Conservation (phyloP, 2,113 vertebrate genomes). For the Strigops habroptila region DNA sequence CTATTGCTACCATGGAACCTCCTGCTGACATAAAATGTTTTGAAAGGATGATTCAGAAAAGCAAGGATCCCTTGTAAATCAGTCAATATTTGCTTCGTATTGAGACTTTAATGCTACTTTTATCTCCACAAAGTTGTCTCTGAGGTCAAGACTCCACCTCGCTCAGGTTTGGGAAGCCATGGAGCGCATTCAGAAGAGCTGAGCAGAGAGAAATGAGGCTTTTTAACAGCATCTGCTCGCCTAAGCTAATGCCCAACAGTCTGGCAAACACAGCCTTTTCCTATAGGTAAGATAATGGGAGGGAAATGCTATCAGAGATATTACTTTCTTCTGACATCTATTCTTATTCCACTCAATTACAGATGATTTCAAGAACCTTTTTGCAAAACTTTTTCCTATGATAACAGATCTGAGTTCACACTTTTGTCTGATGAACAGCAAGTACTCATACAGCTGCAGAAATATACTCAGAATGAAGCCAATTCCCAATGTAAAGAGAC, state of each 20-base stretch:
- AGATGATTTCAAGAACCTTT: not conserved
- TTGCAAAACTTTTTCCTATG: not conserved
- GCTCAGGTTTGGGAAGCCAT: not conserved
- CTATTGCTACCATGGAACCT: not conserved
- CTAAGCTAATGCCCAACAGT: not conserved
- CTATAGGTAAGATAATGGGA: not conserved
- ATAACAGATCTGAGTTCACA: not conserved
- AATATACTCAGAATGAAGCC: not conserved
- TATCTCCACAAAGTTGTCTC: not conserved
- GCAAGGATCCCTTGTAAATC: not conserved
- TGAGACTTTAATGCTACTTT: not conserved
- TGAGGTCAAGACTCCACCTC: not conserved
- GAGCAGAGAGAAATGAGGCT: not conserved
- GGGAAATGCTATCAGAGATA: too few species aligned
- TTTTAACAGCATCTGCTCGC: not conserved
- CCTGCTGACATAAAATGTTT: not conserved
- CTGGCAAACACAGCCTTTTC: not conserved
- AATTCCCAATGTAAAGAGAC: not conserved
- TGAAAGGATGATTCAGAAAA: conserved; percentile 8
- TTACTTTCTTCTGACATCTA: not conserved
- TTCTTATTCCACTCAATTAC: not conserved
- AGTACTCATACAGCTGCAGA: not conserved
- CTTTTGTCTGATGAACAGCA: not conserved
- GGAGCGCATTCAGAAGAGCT: not conserved
- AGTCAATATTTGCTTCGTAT: not conserved